A percentile compares a stretch with the other conserved stretches of the same genome.
phyloP scores from a whole-genome alignment of 2,888 invertebrate species.

The Megamerina dolium region DNA sequence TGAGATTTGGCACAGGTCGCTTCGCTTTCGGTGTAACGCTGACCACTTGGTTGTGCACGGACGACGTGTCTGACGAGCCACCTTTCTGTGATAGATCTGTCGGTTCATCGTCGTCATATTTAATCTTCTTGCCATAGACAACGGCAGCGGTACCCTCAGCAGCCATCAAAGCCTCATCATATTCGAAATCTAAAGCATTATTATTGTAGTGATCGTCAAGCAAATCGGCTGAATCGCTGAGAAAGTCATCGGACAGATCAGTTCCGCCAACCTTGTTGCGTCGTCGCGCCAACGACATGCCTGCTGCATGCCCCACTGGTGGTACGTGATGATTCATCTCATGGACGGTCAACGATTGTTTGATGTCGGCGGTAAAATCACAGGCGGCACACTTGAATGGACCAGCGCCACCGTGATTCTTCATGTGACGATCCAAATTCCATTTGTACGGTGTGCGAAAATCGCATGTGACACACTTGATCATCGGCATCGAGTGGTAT shows the following conservation, averaged over 20 bases:
- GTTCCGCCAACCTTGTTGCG: conserved; percentile 71
- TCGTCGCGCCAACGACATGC: conserved; percentile 55
- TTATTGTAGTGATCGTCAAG: conserved; percentile 45
- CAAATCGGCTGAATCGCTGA: conserved; percentile 44
- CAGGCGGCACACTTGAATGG: conserved; percentile 80
- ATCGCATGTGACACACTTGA: conserved; percentile 88
- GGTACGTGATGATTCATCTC: conserved; percentile 87
- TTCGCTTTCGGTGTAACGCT: conserved; percentile 31
- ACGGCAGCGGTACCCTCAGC: conserved; percentile 11
- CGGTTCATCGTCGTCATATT: conserved; percentile 44
- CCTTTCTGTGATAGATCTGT: conserved; percentile 49
- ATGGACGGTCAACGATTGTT: conserved; percentile 85
- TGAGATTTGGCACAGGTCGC: conserved; percentile 69
- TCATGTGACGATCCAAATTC: conserved; percentile 90
- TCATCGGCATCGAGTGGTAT: conserved; percentile 91
- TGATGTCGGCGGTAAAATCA: conserved; percentile 86
- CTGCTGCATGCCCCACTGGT: conserved; percentile 61
- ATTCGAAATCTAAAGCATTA: conserved; percentile 42
- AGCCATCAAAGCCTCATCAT: conserved; percentile 34
- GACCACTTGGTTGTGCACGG: conserved; percentile 27
- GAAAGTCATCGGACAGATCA: conserved; percentile 47
- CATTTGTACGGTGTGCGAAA: conserved; percentile 89
- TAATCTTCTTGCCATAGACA: conserved; percentile 36
- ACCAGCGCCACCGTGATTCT: conserved; percentile 83
- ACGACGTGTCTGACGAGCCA: conserved; percentile 42